phyloP scores from a whole-genome alignment of 2,888 invertebrate genomes.

The Agonum fuliginosum region DNA sequence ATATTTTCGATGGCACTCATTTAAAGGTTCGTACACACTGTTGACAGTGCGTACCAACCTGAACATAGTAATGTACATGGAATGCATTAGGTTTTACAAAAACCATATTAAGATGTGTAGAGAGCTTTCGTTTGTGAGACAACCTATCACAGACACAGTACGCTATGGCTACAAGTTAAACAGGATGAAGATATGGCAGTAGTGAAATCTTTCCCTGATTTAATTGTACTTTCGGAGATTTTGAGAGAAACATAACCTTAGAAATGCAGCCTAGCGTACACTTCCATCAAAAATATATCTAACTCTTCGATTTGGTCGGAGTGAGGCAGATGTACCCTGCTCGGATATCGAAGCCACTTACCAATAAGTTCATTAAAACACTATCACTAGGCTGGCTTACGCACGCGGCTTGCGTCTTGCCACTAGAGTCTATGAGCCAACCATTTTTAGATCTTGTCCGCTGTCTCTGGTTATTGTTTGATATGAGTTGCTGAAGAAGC shows the following conservation, averaged over 20 bases:
- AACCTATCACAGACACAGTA: conserved; percentile 58
- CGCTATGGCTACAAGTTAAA: conserved; percentile 40
- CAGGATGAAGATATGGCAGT: conserved; percentile 43
- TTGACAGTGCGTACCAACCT: too few species aligned
- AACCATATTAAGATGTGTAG: conserved; percentile 44
- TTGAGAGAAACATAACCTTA: background rate
- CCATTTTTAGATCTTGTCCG: conserved; percentile 69
- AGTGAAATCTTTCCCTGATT: conserved; percentile 44
- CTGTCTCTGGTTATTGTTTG: conserved; percentile 70
- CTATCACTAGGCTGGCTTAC: conserved; percentile 79
- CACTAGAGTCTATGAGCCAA: conserved; percentile 70
- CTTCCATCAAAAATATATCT: conserved; percentile 62
- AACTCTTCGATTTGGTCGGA: conserved; percentile 73
- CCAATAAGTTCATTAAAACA: conserved; percentile 95
- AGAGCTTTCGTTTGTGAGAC: conserved; percentile 59
- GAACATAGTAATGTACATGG: conserved; percentile 17
- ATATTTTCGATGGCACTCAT: conserved; percentile 15
- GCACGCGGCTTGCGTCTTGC: conserved; percentile 69
- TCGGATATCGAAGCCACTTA: conserved; percentile 95
- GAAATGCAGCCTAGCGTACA: conserved; percentile 42
- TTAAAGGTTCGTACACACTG: too few species aligned
- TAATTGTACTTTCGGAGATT: conserved; percentile 54
- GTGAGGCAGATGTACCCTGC: conserved; percentile 93
- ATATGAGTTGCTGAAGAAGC: conserved; percentile 78
- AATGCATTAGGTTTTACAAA: conserved; percentile 52